Percentiles rank a stretch among this genome's conserved stretches.
Evolutionary conservation across 2,797 vertebrate species (phyloP).

Genomic region (Sus cebifrons): DNA sequence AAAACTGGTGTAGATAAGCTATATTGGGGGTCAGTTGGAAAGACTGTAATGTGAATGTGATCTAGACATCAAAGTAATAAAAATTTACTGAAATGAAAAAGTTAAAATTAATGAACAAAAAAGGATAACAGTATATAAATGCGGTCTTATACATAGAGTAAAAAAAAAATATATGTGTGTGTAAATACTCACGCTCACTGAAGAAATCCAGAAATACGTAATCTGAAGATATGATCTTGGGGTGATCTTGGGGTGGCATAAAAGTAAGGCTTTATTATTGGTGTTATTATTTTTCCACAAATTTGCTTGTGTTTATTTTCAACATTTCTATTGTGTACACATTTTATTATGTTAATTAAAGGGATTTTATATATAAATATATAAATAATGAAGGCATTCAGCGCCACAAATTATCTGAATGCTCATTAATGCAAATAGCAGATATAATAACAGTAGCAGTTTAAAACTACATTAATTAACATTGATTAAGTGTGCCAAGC

Average conservation of each 20-base stretch:
- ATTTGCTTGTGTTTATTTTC: conserved; percentile 68
- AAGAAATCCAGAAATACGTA: background rate
- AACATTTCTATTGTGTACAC: background rate
- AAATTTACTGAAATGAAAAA: background rate
- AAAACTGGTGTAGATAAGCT: background rate
- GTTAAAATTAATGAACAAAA: background rate
- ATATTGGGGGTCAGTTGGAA: background rate
- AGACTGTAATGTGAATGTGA: background rate
- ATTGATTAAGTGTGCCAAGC: conserved; percentile 49
- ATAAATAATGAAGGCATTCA: conserved; percentile 33
- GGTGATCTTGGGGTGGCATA: background rate
- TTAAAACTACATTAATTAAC: conserved; percentile 51
- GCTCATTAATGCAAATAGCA: conserved; percentile 55
- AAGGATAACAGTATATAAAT: background rate
- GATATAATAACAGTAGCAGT: conserved; percentile 48
- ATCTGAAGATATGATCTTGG: background rate
- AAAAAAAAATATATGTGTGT: background rate
- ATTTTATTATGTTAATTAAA: conserved; percentile 57
- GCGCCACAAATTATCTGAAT: background rate
- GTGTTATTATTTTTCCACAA: background rate
- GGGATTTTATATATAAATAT: background rate
- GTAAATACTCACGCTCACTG: background rate
- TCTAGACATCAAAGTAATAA: background rate
- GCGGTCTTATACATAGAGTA: background rate
- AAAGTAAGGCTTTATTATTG: background rate